Conservation (phyloP, 2,888 invertebrate species). For the Calameuta pallipes region DNA sequence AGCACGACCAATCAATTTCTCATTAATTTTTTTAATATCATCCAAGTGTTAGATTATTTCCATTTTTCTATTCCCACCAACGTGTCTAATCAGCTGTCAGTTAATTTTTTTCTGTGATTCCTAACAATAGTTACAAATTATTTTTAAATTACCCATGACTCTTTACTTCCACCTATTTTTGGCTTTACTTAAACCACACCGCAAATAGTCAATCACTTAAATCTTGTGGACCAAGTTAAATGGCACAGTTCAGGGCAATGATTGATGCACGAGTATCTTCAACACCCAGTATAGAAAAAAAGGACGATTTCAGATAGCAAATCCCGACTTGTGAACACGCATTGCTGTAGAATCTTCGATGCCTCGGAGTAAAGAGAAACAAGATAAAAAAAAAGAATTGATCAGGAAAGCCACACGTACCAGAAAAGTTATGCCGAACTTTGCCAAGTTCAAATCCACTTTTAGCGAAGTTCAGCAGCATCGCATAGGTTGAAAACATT, state of each 20-base stretch:
- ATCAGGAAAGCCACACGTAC: neutral
- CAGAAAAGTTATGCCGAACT: neutral
- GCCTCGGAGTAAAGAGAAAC: neutral
- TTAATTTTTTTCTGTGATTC: no score
- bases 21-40: neutral
- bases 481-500: neutral
- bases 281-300: no score
- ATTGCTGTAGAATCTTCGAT: neutral
- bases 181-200: neutral
- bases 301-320: neutral
- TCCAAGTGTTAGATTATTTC: neutral
- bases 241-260: no score
- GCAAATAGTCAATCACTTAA: neutral
- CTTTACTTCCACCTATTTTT: neutral
- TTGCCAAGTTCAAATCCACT: neutral
- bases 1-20: neutral
- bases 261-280: no score
- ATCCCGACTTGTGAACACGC: neutral
- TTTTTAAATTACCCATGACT: neutral
- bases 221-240: neutral
- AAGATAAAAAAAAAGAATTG: neutral
- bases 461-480: neutral
- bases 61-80: neutral
- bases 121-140: no score
- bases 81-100: no score